phyloP scores from a whole-genome alignment of 2,113 vertebrate species.

The Mionectes macconnelli region DNA sequence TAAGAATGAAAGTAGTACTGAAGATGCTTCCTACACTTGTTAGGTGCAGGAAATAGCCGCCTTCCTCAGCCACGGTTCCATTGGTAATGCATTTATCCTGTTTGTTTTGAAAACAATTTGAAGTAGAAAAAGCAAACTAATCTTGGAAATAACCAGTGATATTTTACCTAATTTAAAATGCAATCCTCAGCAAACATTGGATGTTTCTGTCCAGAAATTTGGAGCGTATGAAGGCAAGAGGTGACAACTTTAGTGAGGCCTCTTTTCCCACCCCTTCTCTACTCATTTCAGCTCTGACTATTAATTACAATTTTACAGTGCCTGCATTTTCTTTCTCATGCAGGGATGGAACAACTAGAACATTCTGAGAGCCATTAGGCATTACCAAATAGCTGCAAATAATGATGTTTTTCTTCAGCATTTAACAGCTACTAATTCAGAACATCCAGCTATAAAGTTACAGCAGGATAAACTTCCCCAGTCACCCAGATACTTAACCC shows the following conservation, averaged over 20 bases:
- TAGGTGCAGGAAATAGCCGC: not conserved
- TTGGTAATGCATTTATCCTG: not conserved
- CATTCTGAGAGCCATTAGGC: not conserved
- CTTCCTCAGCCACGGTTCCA: not conserved
- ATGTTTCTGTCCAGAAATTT: not conserved
- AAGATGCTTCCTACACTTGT: not conserved
- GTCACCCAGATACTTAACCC: not conserved
- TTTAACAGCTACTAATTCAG: not conserved
- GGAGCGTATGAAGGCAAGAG: not conserved
- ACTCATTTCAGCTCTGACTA: not conserved
- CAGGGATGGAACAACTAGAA: not conserved
- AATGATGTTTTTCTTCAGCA: not conserved
- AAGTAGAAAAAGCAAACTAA: not conserved
- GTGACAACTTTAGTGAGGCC: not conserved
- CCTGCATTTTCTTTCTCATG: not conserved
- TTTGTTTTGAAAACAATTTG: not conserved
- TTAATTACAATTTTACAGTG: not conserved
- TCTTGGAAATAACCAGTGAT: not conserved
- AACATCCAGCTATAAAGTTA: not conserved
- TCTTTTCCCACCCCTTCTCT: not conserved
- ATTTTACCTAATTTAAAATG: not conserved
- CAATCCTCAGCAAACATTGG: not conserved
- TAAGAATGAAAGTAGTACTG: not conserved
- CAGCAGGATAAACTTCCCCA: not conserved
- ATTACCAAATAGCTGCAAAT: not conserved